Evolutionary conservation across 2,797 vertebrate species (phyloP), one percentile per base, ranked within the genome.

Genomic region (Agapornis canus): DNA sequence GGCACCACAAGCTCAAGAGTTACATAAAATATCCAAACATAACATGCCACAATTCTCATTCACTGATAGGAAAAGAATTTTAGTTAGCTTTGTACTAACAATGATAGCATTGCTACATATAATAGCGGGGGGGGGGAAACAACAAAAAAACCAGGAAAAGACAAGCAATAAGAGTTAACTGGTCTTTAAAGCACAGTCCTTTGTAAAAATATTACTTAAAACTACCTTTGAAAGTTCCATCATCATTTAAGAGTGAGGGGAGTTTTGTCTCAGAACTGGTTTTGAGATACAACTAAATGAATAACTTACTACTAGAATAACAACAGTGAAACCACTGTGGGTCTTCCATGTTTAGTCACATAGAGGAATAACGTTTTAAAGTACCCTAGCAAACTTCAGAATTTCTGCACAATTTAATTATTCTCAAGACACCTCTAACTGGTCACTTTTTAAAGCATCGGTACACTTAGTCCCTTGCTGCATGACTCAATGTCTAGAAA

Each of bases 1-100:
- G 90, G 80, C 57, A 96, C 69, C 73, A 88, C 68, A 96, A 88
- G 73, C 95, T 95, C 91, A 90, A 93, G 90, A 96, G 93, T 93
- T 94, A 93, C 56, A 90, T 71, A 90, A 96, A 95, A 66, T 42
- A 94, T 22, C 51, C 73, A 17, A 90, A 37, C 18, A 61, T n/a
- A 84, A 82, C 6, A 88, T 86, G 54, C 26, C 84, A 91, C 72
- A 86, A 63, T 60, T 90, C 65, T 82, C 57, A 64, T 70, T 82
- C 49, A 79, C n/a, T 56, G 42, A 87, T 43, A 93, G 45, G 31
- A 88, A 86, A 95, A 91, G 8, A 49, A 52, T 73, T 94, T 88
- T 82, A 95, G 82, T 75, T 93, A 64, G 21, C 48, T 87, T 32
- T 39, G 83, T 51, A 59, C 43, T 84, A 92, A 86, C 20, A 90